Base-by-base conservation (phyloP, 1,140 invertebrate genomes). In the Drosophila miranda region DNA sequence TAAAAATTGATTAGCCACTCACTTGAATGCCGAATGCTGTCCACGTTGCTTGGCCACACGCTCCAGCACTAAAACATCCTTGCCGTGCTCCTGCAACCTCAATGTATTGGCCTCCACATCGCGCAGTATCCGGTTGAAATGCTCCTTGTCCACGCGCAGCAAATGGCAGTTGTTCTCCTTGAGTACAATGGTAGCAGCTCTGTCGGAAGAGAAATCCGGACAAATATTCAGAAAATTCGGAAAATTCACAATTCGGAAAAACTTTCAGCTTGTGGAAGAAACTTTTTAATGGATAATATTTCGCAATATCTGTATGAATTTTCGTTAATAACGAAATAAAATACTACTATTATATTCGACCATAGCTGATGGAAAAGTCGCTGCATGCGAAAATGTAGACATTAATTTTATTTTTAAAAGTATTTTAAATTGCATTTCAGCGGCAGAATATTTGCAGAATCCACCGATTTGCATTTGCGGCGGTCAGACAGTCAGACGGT, bases 71-170 rank as follows among this genome's bases (percentile, higher is more conserved):
- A 97, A 92, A 23, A 97, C 96, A 93, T 97, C 96, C 79, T 96
- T 94, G 9, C 96, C 96, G 89, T 97, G 96, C 90, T 97, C 96
- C 89, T 97, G 97, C 56, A 98, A 91, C 52, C 96, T 92, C 8
- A 97, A 95, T 14, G 96, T 98, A 89, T 97, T 97, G 13, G 96
- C 96, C 91, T 97, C 96, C 6, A 97, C 96, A 92, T 97, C 96
- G 70, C 95, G 91, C 41, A 96, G 91, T 57, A 96, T 97, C 72
- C 96, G 92, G 92, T 97, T 97, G 90, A 98, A 98, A 89, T 97
- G 95, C 58, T 96, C 95, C 91, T 97, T 98, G 90, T 98, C 96
- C 1, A 97, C 96, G 30, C 96, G 92, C 30, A 97, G 91, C 84
- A 97, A 95, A 89, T 97, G 96, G 76, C 96, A 96, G 91, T 96